Conservation (phyloP, 2,113 vertebrate genomes). For the Amia ocellicauda region DNA sequence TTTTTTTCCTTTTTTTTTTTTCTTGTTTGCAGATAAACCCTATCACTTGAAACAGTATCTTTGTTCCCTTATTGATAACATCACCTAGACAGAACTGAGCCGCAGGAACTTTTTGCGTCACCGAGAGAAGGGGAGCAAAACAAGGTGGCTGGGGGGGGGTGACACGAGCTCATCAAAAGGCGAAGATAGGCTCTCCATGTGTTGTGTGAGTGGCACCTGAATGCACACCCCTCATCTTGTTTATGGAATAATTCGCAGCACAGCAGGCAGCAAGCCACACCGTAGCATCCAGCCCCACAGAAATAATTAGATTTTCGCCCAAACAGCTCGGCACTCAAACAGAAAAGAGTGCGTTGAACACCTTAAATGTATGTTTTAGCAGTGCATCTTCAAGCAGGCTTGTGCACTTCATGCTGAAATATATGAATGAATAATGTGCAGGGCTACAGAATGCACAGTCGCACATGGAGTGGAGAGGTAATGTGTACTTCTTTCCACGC, state of each 20-base stretch:
- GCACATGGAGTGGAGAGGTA: background rate
- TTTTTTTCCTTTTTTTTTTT: slow-evolving; percentile 40
- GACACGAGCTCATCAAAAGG: background rate
- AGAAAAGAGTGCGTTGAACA: slow-evolving; percentile 53
- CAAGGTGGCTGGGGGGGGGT: background rate
- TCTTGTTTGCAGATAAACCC: slow-evolving; percentile 30
- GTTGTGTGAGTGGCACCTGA: slow-evolving; percentile 54
- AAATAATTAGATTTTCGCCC: slow-evolving; percentile 83
- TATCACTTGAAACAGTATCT: slow-evolving; percentile 37
- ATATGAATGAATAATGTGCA: slow-evolving; percentile 58
- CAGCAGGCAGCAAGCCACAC: slow-evolving; percentile 81
- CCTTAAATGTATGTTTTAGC: slow-evolving; percentile 77
- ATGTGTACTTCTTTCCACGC: background rate
- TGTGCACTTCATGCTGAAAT: slow-evolving; percentile 77
- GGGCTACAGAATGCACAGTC: background rate
- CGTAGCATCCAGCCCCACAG: slow-evolving; percentile 66
- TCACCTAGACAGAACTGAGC: slow-evolving; percentile 35
- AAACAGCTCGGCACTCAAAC: slow-evolving; percentile 73
- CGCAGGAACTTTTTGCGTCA: slow-evolving; percentile 44
- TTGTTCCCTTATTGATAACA: slow-evolving; percentile 23
- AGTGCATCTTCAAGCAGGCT: slow-evolving; percentile 74
- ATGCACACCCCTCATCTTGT: slow-evolving; percentile 68
- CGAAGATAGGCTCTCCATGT: slow-evolving; percentile 40
- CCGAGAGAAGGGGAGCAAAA: slow-evolving; percentile 26
- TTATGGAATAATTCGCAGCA: slow-evolving; percentile 80